Evolutionary conservation across 2,797 vertebrate species (phyloP).

Genomic region (Sebastes wilsoni): DNA sequence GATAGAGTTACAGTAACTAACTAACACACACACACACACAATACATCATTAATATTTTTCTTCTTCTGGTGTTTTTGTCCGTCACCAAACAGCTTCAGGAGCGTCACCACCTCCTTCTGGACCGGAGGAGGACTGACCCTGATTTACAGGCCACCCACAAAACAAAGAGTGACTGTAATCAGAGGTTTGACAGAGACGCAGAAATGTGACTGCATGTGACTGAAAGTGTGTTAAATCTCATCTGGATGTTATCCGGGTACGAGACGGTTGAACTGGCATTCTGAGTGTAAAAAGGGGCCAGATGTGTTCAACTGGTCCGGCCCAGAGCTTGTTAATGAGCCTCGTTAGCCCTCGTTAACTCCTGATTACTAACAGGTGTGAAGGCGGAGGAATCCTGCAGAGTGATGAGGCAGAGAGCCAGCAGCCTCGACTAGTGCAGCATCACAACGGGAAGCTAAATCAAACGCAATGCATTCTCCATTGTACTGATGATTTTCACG

Average conservation of each 20-base stretch:
- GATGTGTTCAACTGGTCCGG: neutral
- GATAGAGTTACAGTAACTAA: conserved; percentile 36
- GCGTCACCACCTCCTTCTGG: neutral
- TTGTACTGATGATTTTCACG: neutral
- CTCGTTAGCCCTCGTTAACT: neutral
- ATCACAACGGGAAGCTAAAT: neutral
- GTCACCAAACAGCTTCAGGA: neutral
- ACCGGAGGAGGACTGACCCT: neutral
- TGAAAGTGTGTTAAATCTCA: neutral
- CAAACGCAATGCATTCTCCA: neutral
- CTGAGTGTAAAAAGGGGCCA: neutral
- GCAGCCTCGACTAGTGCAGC: neutral
- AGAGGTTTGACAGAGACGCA: neutral
- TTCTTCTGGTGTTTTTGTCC: neutral
- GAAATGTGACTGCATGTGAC: neutral
- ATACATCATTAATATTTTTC: neutral
- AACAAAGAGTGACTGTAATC: neutral
- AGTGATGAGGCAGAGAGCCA: neutral
- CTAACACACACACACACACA: neutral
- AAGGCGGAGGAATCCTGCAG: neutral
- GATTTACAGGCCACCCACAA: neutral
- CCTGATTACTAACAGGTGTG: neutral
- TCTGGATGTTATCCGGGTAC: neutral
- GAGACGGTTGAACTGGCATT: neutral
- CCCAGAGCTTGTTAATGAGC: neutral